These are phyloP conservation scores for Nasalis larvatus DNA, from an alignment of 2,113 vertebrate genomes.

Conservation along the genomic window DNA sequence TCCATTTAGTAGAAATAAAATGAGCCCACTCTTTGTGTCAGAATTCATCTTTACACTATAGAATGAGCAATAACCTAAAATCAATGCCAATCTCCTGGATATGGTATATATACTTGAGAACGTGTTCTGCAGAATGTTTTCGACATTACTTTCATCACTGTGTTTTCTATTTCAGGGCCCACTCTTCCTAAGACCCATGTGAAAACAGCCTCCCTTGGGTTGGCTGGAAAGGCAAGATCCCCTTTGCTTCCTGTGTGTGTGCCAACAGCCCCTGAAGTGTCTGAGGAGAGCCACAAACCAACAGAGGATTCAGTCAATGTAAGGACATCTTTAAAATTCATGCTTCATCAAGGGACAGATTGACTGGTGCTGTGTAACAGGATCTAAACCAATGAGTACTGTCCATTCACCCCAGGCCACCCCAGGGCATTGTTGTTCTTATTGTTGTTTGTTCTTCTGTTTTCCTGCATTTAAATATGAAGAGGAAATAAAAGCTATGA, in stretches of 20 bases:
- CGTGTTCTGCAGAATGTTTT: neutral
- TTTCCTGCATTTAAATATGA: neutral
- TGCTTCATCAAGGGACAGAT: fast-evolving
- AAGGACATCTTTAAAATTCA: constrained; percentile 73
- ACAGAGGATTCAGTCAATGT: constrained; percentile 91
- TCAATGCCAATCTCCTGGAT: neutral
- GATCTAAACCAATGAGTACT: neutral
- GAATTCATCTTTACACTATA: neutral
- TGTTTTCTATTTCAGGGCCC: constrained; percentile 83
- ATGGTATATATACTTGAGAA: neutral
- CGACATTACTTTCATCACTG: neutral
- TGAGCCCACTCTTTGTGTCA: neutral
- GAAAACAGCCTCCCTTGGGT: constrained; percentile 95
- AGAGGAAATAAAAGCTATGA: neutral
- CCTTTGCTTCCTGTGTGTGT: constrained; percentile 95
- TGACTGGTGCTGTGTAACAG: fast-evolving
- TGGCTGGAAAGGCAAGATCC: constrained; percentile 95
- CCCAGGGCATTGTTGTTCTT: neutral
- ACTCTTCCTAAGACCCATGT: constrained; percentile 93
- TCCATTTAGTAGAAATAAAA: neutral
- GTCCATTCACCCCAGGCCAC: too few species aligned
- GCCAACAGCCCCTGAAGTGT: constrained; percentile 93
- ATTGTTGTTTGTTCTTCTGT: neutral
- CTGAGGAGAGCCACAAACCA: constrained; percentile 90
- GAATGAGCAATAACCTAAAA: neutral